A percentile compares a stretch with the other conserved stretches of the same genome.
phyloP scores from a whole-genome alignment of 2,888 invertebrate species.

The Elmis aenea region DNA sequence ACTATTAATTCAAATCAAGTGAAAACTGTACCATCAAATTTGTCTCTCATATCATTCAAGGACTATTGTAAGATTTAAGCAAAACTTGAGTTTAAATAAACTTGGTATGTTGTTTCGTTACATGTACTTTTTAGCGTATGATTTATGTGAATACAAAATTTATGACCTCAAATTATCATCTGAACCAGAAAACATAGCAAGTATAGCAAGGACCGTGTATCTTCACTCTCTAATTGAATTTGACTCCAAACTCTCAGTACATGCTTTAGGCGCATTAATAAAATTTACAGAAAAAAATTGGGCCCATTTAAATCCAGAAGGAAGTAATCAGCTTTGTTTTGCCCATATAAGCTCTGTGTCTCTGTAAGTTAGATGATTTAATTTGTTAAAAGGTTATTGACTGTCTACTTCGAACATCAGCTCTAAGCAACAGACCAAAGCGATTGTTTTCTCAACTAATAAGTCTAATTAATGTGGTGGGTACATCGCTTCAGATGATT shows the following conservation, averaged over 20 bases:
- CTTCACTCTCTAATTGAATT: conserved; percentile 62
- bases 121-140: conserved; percentile 45
- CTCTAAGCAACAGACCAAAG: conserved; percentile 3
- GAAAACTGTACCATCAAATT: conserved; percentile 45
- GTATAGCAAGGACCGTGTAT: conserved; percentile 54
- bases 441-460: no score
- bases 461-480: no score
- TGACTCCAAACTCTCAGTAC: conserved; percentile 56
- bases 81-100: conserved; percentile 1
- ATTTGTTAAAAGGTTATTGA: background rate
- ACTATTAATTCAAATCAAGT: conserved; percentile 30
- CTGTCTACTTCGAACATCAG: background rate
- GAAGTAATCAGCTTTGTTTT: conserved; percentile 51
- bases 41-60: conserved; percentile 53
- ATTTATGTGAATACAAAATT: conserved; percentile 55
- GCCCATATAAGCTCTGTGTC: conserved; percentile 55
- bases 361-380: conserved; percentile 50
- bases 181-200: conserved; percentile 45
- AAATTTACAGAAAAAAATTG: conserved; percentile 66
- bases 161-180: conserved; percentile 51
- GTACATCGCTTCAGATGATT: no score
- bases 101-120: background rate
- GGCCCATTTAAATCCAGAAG: conserved; percentile 36
- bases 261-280: conserved; percentile 67
- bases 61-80: conserved; percentile 54